phyloP scores from a whole-genome alignment of 2,113 vertebrate genomes.

The Bos indicus region DNA sequence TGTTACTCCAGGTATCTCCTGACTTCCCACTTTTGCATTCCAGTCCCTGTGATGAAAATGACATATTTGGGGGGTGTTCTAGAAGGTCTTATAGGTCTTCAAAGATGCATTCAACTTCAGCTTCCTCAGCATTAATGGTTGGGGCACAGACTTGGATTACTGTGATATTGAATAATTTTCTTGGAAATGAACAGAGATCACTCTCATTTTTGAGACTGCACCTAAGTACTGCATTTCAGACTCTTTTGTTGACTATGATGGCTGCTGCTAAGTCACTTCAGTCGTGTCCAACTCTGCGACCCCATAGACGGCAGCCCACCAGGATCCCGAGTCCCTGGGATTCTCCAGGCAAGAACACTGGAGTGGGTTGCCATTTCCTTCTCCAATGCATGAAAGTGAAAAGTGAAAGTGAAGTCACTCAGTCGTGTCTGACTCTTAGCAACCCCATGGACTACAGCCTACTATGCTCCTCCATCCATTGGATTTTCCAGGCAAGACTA shows the following conservation, averaged over 20 bases:
- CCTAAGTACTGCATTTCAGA: neutral
- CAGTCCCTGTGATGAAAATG: neutral
- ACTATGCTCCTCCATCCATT: no score
- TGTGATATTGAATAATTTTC: neutral
- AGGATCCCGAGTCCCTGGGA: no score
- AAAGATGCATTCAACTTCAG: neutral
- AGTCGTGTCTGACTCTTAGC: no score
- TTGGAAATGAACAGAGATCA: neutral
- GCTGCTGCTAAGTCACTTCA: neutral
- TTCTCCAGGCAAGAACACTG: no score
- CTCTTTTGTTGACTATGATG: neutral
- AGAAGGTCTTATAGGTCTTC: neutral
- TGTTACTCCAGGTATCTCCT: neutral
- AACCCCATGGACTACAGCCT: no score
- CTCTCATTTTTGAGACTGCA: neutral
- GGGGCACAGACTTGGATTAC: neutral
- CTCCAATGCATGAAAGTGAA: no score
- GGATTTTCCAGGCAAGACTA: no score
- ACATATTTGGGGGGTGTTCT: neutral
- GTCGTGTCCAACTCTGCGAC: no score
- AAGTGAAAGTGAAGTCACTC: no score
- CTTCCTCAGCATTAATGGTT: neutral
- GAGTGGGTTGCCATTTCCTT: no score
- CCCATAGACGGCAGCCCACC: no score
- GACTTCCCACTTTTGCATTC: neutral